phyloP scores from a whole-genome alignment of 2,888 invertebrate species.

The Galerucella calmariensis region DNA sequence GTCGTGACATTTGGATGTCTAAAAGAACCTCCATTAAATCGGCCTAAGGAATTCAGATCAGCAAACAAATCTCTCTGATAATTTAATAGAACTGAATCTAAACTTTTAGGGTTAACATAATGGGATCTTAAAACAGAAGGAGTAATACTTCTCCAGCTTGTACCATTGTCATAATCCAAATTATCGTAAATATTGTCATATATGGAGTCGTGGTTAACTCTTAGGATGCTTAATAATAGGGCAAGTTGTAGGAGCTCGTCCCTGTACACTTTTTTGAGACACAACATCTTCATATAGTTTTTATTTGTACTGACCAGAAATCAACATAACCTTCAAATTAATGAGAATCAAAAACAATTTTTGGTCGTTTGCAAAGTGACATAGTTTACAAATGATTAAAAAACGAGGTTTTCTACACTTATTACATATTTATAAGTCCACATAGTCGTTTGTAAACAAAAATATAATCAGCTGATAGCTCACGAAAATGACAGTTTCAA shows the following conservation, averaged over 20 bases:
- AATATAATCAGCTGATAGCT: constrained; percentile 53
- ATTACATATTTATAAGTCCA: constrained; percentile 16
- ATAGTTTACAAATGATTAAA: constrained; percentile 31
- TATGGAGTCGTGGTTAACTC: constrained; percentile 80
- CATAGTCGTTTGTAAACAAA: constrained; percentile 48
- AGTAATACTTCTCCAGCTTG: constrained; percentile 74
- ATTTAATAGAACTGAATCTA: constrained; percentile 76
- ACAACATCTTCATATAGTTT: constrained; percentile 71
- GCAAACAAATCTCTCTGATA: constrained; percentile 80
- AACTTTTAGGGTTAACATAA: constrained; percentile 77
- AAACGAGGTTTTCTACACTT: constrained; percentile 20
- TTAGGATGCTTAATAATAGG: constrained; percentile 81
- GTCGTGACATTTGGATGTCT: constrained; percentile 69
- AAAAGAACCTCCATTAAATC: constrained; percentile 68
- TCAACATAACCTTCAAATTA: constrained; percentile 48
- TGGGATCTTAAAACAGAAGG: constrained; percentile 71
- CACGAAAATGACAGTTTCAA: constrained; percentile 51
- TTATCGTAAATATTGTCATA: constrained; percentile 67
- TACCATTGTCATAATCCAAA: constrained; percentile 73
- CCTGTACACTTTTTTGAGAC: constrained; percentile 83
- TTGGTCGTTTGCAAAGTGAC: constrained; percentile 30
- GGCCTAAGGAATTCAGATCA: constrained; percentile 77
- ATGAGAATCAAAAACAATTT: constrained; percentile 29
- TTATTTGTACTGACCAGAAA: constrained; percentile 27
- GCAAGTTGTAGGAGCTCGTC: constrained; percentile 86